phyloP scores from a whole-genome alignment of 2,888 invertebrate species.

The Exephanes ischioxanthus region DNA sequence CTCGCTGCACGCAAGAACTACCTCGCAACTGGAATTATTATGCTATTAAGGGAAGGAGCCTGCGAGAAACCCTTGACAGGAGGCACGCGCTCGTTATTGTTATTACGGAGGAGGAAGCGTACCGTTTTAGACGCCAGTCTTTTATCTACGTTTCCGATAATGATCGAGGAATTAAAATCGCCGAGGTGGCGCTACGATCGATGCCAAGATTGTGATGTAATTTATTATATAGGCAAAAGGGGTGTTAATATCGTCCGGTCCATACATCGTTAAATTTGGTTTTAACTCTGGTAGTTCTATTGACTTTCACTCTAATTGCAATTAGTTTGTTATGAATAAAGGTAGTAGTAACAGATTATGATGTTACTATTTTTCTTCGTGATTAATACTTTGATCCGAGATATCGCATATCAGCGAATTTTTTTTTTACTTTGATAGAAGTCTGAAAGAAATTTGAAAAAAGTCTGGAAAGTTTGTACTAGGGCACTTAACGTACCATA shows the following conservation, averaged over 20 bases:
- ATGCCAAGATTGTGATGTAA: background rate
- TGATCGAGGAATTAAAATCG: background rate
- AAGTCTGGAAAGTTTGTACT: no score
- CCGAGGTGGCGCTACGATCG: background rate
- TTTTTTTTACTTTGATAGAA: no score
- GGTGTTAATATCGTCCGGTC: background rate
- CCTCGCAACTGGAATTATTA: conserved; percentile 65
- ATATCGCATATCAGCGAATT: background rate
- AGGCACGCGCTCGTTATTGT: conserved; percentile 58
- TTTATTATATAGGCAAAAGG: no score
- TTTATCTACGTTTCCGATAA: background rate
- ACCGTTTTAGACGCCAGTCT: background rate
- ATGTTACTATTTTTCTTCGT: no score
- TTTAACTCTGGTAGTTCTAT: no score
- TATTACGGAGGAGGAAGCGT: background rate
- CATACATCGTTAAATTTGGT: no score
- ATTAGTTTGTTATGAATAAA: no score
- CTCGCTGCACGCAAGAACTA: conserved; percentile 52
- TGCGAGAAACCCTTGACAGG: conserved; percentile 46
- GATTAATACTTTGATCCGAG: background rate
- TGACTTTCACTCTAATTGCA: no score
- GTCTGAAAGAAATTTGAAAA: no score
- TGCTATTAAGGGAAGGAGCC: conserved; percentile 36
- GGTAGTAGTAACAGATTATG: no score
- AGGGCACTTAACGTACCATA: no score